Evolutionary conservation across 2,888 invertebrate species (phyloP), one percentile per base, ranked within the genome.

Genomic region (Nemotelus pantherinus): DNA sequence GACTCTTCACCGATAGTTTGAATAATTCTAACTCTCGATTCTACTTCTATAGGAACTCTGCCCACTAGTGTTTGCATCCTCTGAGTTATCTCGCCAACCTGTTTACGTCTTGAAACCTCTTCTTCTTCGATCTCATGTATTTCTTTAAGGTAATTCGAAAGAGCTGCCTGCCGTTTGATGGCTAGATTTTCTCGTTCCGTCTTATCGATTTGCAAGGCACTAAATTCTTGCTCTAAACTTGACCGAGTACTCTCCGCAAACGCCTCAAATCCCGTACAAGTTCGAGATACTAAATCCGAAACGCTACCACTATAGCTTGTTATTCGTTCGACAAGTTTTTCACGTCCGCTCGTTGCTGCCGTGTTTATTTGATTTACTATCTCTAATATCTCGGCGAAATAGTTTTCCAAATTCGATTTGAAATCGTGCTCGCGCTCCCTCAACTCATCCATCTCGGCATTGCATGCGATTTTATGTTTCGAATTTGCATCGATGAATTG

Each of bases 81-180:
- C 58, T 83, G 81, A 7, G 86, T 79, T 55, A 86, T 85, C 45
- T 81, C 84, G 0, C 82, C 77, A 2, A 83, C 80, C n/a, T 68
- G 77, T 3, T 79, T 83, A 55, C 83, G 81, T 41, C 82, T 82
- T 0, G 84, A 83, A 53, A 85, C 9, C 41, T 74, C 60, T 39
- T 74, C 48, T 48, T 60, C 60, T n/a, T 88, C 83, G 3, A 88
- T 81, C 76, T 87, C 84, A 68, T 88, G 86, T 77, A 89, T 81
- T 5, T 85, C 85, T 0, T 81, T 83, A 72, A 89, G 86, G 82
- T 81, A 81, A 50, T 82, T 80, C 5, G 81, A 80, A 39, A 83
- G 68, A 39, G 82, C 64, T 3, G 78, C 48, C 43, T 80, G 81
- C 53, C 85, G 84, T 63, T 84, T 83, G 6, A 79, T 77, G 2